Percentiles rank a stretch among this genome's conserved stretches.
phyloP scores from a whole-genome alignment of 2,888 invertebrate species.

The Cryptophagus acutangulus region DNA sequence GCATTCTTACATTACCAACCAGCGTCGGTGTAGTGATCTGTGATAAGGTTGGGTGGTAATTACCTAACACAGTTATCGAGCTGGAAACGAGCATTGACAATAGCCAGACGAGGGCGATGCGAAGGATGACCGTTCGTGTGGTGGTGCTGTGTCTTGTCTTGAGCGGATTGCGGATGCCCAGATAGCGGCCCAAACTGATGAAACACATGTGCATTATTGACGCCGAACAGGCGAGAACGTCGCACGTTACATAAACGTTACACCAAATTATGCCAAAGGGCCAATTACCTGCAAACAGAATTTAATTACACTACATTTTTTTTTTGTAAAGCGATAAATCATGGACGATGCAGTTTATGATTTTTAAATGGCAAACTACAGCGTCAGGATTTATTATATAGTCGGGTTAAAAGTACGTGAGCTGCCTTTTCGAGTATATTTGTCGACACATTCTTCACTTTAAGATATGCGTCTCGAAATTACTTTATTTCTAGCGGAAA shows the following conservation, averaged over 20 bases:
- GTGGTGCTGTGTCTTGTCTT: slow-evolving; percentile 81
- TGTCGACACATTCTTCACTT: slow-evolving; percentile 1
- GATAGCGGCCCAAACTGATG: slow-evolving; percentile 81
- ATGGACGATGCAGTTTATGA: background rate
- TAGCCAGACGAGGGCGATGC: slow-evolving; percentile 89
- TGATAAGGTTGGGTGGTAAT: too few species aligned
- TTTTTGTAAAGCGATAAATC: too few species aligned
- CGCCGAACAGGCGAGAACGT: slow-evolving; percentile 91
- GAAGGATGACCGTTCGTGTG: slow-evolving; percentile 74
- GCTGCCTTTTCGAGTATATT: background rate
- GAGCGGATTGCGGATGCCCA: slow-evolving; percentile 85
- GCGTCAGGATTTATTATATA: background rate
- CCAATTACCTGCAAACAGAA: slow-evolving; percentile 74
- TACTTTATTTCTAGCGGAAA: too few species aligned
- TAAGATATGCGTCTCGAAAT: background rate
- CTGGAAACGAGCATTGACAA: slow-evolving; percentile 84
- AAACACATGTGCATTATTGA: slow-evolving; percentile 95
- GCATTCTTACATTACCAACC: too few species aligned
- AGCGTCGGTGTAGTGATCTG: too few species aligned
- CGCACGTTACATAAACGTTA: slow-evolving; percentile 91
- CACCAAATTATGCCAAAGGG: slow-evolving; percentile 89
- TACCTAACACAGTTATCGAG: slow-evolving; percentile 79
- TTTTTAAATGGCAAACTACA: background rate
- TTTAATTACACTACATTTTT: slow-evolving; percentile 1
- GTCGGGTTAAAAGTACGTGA: background rate